phyloP scores from a whole-genome alignment of 2,113 vertebrate genomes.

The Atractosteus spatula region DNA sequence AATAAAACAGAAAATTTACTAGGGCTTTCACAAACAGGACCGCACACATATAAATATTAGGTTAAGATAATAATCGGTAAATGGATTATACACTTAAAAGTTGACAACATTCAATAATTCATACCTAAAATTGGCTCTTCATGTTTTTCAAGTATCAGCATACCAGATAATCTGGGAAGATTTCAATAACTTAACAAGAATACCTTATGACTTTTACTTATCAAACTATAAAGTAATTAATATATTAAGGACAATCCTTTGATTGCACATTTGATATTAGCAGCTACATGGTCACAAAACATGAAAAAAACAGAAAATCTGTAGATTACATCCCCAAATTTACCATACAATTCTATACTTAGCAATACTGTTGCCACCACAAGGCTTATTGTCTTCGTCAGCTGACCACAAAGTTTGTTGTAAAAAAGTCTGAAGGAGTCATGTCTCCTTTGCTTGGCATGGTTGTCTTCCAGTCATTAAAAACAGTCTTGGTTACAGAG shows the following conservation, averaged over 20 bases:
- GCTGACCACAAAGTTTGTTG: neutral
- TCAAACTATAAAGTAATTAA: slow-evolving; percentile 68
- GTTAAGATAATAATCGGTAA: slow-evolving; percentile 64
- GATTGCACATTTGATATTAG: slow-evolving; percentile 78
- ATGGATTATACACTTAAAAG: slow-evolving; percentile 67
- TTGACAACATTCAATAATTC: slow-evolving; percentile 46
- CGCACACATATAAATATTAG: slow-evolving; percentile 67
- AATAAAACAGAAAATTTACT: slow-evolving; percentile 58
- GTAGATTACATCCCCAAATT: slow-evolving; percentile 69
- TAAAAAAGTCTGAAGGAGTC: slow-evolving; percentile 31
- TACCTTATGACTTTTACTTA: slow-evolving; percentile 56
- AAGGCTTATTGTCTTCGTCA: no score
- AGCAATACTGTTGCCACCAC: slow-evolving; percentile 61
- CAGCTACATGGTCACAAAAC: slow-evolving; percentile 83
- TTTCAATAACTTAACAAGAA: slow-evolving; percentile 60
- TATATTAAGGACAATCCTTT: slow-evolving; percentile 56
- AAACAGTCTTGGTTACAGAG: slow-evolving; percentile 42
- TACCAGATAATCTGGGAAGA: slow-evolving; percentile 61
- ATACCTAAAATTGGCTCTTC: slow-evolving; percentile 33
- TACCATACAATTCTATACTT: slow-evolving; percentile 72
- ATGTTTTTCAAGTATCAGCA: slow-evolving; percentile 68
- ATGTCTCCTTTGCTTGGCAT: slow-evolving; percentile 40
- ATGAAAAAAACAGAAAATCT: slow-evolving; percentile 60
- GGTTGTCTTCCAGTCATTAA: slow-evolving; percentile 42
- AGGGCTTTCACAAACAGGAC: slow-evolving; percentile 69